phyloP scores from a whole-genome alignment of 2,113 vertebrate species.

The Amphiprion ocellaris region DNA sequence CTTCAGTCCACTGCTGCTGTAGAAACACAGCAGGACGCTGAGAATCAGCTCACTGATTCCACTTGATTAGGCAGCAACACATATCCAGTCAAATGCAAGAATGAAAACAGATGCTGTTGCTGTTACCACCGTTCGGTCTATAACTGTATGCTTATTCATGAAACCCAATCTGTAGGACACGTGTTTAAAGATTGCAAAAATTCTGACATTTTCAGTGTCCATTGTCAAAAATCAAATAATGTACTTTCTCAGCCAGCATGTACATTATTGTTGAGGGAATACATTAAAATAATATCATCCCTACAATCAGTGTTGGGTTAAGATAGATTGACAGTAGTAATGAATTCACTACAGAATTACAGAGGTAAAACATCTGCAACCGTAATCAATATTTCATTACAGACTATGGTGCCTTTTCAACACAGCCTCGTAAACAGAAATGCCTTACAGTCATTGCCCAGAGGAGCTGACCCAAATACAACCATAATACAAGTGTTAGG shows the following conservation, averaged over 20 bases:
- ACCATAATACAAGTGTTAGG: not conserved
- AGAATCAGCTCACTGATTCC: not conserved
- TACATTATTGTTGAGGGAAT: not conserved
- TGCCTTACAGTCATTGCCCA: conserved; percentile 32
- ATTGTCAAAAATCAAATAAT: too few species aligned
- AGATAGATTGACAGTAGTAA: conserved; percentile 1
- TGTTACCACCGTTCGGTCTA: not conserved
- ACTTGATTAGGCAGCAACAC: conserved; percentile 1
- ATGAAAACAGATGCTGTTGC: not conserved
- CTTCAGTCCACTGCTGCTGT: conserved; percentile 13
- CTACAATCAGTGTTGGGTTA: not conserved
- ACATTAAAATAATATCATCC: not conserved
- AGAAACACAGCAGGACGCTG: conserved; percentile 8
- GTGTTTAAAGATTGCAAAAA: too few species aligned
- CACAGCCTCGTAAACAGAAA: conserved; percentile 13
- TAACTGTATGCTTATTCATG: not conserved
- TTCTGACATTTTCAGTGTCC: too few species aligned
- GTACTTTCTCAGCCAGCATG: too few species aligned
- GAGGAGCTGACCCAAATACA: conserved; percentile 61
- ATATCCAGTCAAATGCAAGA: not conserved
- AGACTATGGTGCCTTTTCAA: conserved; percentile 31
- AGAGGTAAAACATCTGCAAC: conserved; percentile 61
- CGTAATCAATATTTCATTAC: conserved; percentile 74
- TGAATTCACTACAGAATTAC: conserved; percentile 23
- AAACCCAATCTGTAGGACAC: too few species aligned